phyloP scores from a whole-genome alignment of 2,113 vertebrate species.

The Microcebus murinus region DNA sequence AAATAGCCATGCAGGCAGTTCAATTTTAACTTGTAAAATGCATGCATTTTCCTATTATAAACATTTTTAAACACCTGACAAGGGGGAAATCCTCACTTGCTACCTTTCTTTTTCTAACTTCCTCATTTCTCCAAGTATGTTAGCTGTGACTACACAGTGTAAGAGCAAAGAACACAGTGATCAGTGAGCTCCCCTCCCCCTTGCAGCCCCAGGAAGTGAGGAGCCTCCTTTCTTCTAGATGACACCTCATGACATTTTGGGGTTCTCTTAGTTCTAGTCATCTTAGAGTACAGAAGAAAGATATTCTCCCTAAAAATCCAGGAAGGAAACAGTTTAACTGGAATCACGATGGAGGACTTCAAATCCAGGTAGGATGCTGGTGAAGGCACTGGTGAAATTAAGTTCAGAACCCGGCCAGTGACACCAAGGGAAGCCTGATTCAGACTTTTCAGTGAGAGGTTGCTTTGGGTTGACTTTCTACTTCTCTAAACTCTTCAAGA shows the following conservation, averaged over 20 bases:
- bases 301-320: not conserved
- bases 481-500: not conserved
- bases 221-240: not conserved
- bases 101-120: not conserved
- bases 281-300: not conserved
- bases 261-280: not conserved
- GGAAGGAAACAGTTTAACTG: not conserved
- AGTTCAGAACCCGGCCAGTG: not conserved
- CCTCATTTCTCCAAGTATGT: not conserved
- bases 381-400: not conserved
- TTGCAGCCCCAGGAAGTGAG: not conserved
- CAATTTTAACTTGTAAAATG: slow-evolving; percentile 37
- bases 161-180: not conserved
- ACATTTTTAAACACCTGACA: not conserved
- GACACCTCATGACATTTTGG: not conserved
- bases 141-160: not conserved
- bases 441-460: not conserved
- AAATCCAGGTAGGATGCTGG: not conserved
- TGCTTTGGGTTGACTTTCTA: not conserved
- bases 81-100: not conserved
- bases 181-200: not conserved
- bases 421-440: not conserved
- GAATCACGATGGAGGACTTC: not conserved
- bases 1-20: slow-evolving; percentile 57
- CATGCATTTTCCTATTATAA: slow-evolving; percentile 26